Conservation (phyloP, 2,797 vertebrate genomes). For the Anableps anableps region DNA sequence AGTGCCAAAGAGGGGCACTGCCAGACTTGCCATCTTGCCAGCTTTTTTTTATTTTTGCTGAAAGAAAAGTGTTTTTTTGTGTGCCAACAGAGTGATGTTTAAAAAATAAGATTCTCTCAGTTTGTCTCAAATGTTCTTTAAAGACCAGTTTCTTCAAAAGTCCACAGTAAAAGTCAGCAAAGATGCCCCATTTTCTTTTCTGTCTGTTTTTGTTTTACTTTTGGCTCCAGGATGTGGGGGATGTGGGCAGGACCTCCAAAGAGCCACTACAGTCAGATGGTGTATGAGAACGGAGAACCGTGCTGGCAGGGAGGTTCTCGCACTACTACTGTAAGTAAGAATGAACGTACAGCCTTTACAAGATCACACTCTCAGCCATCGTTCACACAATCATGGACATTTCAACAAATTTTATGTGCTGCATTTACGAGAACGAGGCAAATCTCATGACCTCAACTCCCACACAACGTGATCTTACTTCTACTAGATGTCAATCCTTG, state of each 20-base stretch:
- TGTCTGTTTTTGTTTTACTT: background rate
- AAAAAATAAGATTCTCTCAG: background rate
- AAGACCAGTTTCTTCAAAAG: background rate
- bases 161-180: conserved; percentile 5
- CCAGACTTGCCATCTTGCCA: conserved; percentile 59
- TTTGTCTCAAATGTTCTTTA: conserved; percentile 27
- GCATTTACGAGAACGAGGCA: no score
- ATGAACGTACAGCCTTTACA: background rate
- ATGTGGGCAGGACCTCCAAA: conserved; percentile 69
- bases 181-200: background rate
- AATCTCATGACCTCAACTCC: no score
- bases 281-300: conserved; percentile 75
- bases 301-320: conserved; percentile 73
- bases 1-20: conserved; percentile 55
- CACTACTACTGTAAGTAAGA: conserved; percentile 65
- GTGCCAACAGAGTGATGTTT: conserved; percentile 34
- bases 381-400: no score
- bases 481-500: background rate
- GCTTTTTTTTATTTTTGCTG: conserved; percentile 48
- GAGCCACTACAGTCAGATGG: conserved; percentile 74
- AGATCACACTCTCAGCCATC: background rate
- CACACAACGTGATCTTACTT: background rate
- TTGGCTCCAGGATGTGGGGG: conserved; percentile 69
- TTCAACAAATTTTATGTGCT: background rate
- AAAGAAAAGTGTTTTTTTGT: conserved; percentile 52